Evolutionary conservation across 2,797 vertebrate species (phyloP), one percentile per base, ranked within the genome.

Genomic region (Gallinago stenura): DNA sequence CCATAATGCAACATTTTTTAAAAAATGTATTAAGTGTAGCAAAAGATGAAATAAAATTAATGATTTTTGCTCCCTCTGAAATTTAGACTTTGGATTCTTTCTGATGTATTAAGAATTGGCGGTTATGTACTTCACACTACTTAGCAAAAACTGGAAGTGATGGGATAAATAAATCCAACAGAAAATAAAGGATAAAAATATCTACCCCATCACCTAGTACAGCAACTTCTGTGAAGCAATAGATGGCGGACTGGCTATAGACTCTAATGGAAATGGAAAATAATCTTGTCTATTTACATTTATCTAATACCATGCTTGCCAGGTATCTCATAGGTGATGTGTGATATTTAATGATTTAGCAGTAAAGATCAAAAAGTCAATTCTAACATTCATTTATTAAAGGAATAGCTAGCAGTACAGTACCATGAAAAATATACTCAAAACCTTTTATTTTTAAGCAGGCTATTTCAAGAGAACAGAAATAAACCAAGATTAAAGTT

Each of bases 401-500:
- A 91, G n/a, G 26, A 95, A 80, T 4, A 83, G 6, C 31, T 46
- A 35, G 15, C 25, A 85, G 19, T 19, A 37, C 26, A 69, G 26
- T 33, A 78, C 21, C 1, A 78, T 57, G 54, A 77, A 81, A 92
- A 88, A 78, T 41, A 45, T 14, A 70, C 24, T 86, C 58, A 61
- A 65, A 94, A 72, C 1, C 51, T 83, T 86, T 78, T 43, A 20
- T 57, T 83, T 93, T 51, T 45, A 83, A 83, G 39, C 21, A 69
- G 12, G 3, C 7, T 75, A 33, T 80, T 93, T 92, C 68, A 73
- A 89, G 28, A 76, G n/a, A 90, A 73, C 14, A 72, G 33, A 91
- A 87, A 77, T 7, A 95, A 91, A 43, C 10, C 19, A 61, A 58
- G 50, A 72, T 58, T 28, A 89, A 97, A 89, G 81, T 81, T 33